Conservation (phyloP, 2,113 vertebrate species). For the Lichenostomus cassidix region DNA sequence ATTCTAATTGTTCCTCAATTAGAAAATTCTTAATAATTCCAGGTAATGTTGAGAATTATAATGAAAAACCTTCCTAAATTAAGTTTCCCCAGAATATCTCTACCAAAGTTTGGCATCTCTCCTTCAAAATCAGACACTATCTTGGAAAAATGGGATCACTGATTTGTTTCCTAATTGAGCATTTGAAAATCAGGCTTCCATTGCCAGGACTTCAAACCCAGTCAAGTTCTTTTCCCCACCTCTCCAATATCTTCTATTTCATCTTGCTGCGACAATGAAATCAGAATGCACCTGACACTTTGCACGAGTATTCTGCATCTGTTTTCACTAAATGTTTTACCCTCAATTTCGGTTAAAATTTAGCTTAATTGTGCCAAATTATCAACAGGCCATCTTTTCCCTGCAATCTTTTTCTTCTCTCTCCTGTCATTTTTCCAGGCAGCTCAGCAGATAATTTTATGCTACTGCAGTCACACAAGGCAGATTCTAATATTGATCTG, state of each 20-base stretch:
- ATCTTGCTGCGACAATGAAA: neutral
- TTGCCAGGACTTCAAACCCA: neutral
- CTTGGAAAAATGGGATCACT: neutral
- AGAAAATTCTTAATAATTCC: neutral
- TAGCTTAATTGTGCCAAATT: constrained; percentile 28
- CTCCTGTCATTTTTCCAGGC: constrained; percentile 36
- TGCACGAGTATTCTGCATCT: neutral
- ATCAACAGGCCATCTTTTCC: constrained; percentile 17
- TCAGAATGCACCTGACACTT: neutral
- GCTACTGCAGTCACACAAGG: constrained; percentile 57
- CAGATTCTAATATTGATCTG: constrained; percentile 71
- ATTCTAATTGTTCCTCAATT: neutral
- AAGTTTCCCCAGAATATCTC: neutral
- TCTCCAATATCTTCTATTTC: neutral
- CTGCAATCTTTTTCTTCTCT: constrained; percentile 20
- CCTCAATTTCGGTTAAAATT: neutral
- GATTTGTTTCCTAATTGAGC: neutral
- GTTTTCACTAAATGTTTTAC: constrained; percentile 21
- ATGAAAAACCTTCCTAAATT: neutral
- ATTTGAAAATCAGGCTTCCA: neutral
- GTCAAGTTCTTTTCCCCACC: neutral
- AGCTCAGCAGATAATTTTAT: constrained; percentile 58
- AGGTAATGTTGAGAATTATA: neutral
- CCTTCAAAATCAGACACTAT: neutral
- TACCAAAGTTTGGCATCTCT: neutral